Evolutionary conservation across 2,113 vertebrate genomes (phyloP).

Genomic region (Erinaceus europaeus): DNA sequence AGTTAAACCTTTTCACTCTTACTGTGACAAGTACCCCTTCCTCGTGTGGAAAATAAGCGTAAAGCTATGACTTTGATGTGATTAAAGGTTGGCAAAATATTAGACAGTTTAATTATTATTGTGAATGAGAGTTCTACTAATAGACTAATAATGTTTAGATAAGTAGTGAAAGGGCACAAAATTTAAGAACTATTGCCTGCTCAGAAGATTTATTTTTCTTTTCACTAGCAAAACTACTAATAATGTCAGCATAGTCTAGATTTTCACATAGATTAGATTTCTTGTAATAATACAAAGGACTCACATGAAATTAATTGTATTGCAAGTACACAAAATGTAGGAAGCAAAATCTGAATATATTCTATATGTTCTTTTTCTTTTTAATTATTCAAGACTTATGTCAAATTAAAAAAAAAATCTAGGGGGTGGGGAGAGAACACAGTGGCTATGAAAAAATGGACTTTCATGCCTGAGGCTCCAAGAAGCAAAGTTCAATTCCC

Average conservation of each 20-base stretch:
- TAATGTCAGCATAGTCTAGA: conserved; percentile 43
- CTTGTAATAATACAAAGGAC: neutral
- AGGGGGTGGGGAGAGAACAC: neutral
- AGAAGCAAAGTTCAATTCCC: too few relatives aligned
- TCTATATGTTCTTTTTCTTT: conserved; percentile 23
- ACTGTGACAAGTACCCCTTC: conserved; percentile 15
- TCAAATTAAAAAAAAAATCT: neutral
- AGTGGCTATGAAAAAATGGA: neutral
- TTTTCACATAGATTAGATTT: conserved; percentile 30
- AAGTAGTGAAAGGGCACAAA: conserved; percentile 10
- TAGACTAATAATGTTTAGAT: neutral
- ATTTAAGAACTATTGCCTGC: conserved; percentile 23
- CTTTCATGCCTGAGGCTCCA: too few relatives aligned
- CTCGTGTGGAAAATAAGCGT: neutral
- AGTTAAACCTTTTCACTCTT: neutral
- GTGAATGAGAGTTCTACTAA: neutral
- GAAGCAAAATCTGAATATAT: too few relatives aligned
- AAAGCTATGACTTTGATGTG: conserved; percentile 12
- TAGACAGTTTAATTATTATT: conserved; percentile 49
- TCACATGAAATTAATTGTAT: conserved; percentile 19
- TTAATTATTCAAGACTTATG: conserved; percentile 8
- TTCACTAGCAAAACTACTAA: conserved; percentile 17
- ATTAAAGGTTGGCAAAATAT: conserved; percentile 52
- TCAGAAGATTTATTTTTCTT: conserved; percentile 49
- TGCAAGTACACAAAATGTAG: conserved; percentile 12